These are phyloP conservation scores for Neolamprologus modestus DNA, from an alignment of 2,113 vertebrate genomes.

Conservation along the genomic window DNA sequence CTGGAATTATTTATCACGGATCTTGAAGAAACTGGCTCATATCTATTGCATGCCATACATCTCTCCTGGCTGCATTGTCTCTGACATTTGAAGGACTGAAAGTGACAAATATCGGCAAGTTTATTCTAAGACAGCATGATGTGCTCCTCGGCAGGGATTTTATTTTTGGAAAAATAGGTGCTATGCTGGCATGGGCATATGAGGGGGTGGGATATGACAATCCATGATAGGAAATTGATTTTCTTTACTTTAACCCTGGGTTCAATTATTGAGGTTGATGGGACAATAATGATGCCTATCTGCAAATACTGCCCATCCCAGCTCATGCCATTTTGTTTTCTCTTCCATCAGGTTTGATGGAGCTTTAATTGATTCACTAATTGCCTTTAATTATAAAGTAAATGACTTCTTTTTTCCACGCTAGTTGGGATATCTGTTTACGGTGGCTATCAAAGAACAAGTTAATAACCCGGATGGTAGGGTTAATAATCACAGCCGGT, in stretches of 20 bases:
- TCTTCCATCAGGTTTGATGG: conserved; percentile 59
- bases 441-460: conserved; percentile 41
- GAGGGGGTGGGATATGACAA: conserved; percentile 35
- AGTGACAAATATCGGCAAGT: conserved; percentile 45
- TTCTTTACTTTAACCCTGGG: conserved; percentile 34
- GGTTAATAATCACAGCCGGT: conserved; percentile 55
- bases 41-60: conserved; percentile 2
- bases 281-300: conserved; percentile 41
- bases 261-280: conserved; percentile 61
- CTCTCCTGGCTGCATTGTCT: not conserved
- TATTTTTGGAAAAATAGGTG: conserved; percentile 23
- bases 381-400: conserved; percentile 67
- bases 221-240: conserved; percentile 69
- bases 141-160: not conserved
- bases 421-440: conserved; percentile 45
- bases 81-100: conserved; percentile 17
- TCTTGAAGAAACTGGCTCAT: not conserved
- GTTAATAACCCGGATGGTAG: conserved; percentile 51
- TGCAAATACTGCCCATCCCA: conserved; percentile 31
- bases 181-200: conserved; percentile 2
- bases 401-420: conserved; percentile 33
- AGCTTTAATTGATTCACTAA: conserved; percentile 68
- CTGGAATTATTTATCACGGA: conserved; percentile 7
- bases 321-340: conserved; percentile 38
- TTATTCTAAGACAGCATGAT: conserved; percentile 14